Evolutionary conservation across 1,140 invertebrate species (phyloP).

Genomic region (Formica exsecta): DNA sequence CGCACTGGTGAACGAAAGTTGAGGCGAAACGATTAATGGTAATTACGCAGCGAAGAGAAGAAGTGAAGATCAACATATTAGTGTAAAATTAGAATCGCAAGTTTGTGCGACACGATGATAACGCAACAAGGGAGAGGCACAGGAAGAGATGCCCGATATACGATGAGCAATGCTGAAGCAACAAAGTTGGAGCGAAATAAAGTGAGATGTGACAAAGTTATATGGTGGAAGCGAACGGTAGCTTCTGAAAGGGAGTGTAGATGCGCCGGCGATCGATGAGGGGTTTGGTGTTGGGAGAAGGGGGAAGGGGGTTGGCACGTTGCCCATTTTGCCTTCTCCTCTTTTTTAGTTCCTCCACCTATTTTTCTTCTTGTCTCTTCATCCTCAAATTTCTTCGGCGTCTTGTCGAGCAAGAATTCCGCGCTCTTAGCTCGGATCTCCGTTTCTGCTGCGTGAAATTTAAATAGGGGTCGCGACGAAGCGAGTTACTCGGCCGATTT

Average conservation of each 20-base stretch:
- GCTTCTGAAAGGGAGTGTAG: slow-evolving; percentile 27
- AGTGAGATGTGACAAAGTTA: neutral
- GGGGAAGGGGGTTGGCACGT: slow-evolving; percentile 61
- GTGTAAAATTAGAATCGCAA: neutral
- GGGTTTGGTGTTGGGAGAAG: slow-evolving; percentile 56
- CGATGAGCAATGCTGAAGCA: neutral
- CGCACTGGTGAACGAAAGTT: slow-evolving; percentile 1
- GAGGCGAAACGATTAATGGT: neutral
- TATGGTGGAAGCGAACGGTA: neutral
- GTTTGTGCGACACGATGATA: neutral
- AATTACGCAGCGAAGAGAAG: neutral
- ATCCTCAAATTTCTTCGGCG: slow-evolving; percentile 68
- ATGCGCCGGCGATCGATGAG: slow-evolving; percentile 68
- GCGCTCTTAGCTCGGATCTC: slow-evolving; percentile 58
- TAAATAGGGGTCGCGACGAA: slow-evolving; percentile 35
- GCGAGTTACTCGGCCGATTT: slow-evolving; percentile 64
- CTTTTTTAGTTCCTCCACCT: slow-evolving; percentile 15
- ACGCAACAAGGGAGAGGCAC: neutral
- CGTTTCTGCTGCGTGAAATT: slow-evolving; percentile 48
- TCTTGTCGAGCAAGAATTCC: slow-evolving; percentile 67
- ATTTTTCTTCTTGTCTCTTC: slow-evolving; percentile 24
- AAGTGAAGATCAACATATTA: slow-evolving; percentile 13
- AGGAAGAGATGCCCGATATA: neutral
- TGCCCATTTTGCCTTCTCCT: slow-evolving; percentile 64
- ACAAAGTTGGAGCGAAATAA: neutral